Evolutionary conservation across 2,888 invertebrate genomes (phyloP).

Genomic region (Cepaea hortensis): DNA sequence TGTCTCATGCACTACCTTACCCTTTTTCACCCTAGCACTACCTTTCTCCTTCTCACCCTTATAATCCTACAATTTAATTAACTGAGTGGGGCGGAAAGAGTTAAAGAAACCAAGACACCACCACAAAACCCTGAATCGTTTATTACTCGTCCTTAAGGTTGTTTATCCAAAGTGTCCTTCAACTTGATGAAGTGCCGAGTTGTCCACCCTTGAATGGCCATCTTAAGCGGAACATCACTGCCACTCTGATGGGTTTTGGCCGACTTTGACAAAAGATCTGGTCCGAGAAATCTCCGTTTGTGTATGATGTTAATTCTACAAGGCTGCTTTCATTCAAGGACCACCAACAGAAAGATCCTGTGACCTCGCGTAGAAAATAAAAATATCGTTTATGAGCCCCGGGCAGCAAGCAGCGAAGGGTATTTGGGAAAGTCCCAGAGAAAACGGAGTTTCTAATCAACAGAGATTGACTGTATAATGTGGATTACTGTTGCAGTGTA

Average conservation of each 20-base stretch:
- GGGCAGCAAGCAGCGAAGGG: not conserved
- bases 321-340: not conserved
- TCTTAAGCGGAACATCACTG: not conserved
- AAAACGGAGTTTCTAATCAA: not conserved
- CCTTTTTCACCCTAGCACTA: too few species aligned
- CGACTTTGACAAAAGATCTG: not conserved
- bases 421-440: constrained; percentile 12
- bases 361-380: not conserved
- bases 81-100: too few species aligned
- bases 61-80: too few species aligned
- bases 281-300: not conserved
- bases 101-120: too few species aligned
- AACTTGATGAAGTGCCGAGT: constrained; percentile 15
- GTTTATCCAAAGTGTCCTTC: not conserved
- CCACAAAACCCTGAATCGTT: too few species aligned
- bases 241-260: constrained; percentile 12
- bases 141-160: not conserved
- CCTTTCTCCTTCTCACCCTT: too few species aligned
- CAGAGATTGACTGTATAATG: not conserved
- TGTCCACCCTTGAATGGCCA: constrained; percentile 17
- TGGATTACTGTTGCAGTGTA: too few species aligned
- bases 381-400: not conserved
- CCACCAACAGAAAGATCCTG: not conserved
- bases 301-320: not conserved
- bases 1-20: too few species aligned